Percentiles rank a stretch among this genome's conserved stretches.
phyloP scores from a whole-genome alignment of 2,888 invertebrate species.

The Alcis repandata region DNA sequence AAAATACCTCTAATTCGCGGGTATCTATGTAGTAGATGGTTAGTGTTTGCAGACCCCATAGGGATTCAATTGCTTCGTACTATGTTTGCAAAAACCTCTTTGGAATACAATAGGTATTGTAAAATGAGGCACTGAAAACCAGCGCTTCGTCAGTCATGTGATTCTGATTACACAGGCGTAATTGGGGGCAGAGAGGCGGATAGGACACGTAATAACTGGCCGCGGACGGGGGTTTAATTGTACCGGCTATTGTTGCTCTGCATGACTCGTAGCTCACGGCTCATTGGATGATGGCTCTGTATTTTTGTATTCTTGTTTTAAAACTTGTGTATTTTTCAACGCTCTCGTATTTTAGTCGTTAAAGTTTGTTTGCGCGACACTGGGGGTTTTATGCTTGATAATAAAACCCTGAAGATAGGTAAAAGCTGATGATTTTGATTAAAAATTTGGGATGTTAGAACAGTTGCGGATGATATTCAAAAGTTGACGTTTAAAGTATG shows the following conservation, averaged over 20 bases:
- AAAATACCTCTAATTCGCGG: no score
- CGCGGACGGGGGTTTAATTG: conserved; percentile 26
- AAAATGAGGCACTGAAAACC: conserved; percentile 23
- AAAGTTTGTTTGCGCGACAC: no score
- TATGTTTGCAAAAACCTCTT: background rate
- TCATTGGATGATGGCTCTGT: conserved; percentile 17
- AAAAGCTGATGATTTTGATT: no score
- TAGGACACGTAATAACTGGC: conserved; percentile 30
- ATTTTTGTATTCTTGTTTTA: background rate
- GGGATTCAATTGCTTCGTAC: background rate
- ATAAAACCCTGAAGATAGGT: no score
- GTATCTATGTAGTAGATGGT: no score
- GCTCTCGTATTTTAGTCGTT: no score
- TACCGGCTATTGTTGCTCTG: conserved; percentile 21
- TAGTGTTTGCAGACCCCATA: no score
- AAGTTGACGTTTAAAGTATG: no score
- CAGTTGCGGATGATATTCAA: no score
- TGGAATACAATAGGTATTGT: conserved; percentile 6
- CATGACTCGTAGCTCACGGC: conserved; percentile 4
- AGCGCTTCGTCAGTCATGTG: conserved; percentile 22
- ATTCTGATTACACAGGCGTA: conserved; percentile 33
- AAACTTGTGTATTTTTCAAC: no score
- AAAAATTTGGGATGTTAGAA: no score
- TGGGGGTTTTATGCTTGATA: no score
- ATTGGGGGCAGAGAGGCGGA: conserved; percentile 32